Evolutionary conservation across 1,140 invertebrate species (phyloP).

Genomic region (Anastrepha obliqua): DNA sequence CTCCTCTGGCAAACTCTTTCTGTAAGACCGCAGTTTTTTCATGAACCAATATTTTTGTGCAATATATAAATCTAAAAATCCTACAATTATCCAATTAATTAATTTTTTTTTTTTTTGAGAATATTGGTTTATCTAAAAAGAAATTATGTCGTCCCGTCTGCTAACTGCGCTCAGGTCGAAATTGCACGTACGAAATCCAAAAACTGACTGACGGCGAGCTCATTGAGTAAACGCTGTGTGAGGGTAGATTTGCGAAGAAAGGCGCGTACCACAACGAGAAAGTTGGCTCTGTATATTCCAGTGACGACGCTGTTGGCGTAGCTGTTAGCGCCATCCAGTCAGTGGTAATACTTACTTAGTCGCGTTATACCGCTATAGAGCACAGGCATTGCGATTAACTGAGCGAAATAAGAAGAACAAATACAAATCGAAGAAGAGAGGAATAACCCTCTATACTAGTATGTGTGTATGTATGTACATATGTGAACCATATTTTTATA

Average conservation of each 20-base stretch:
- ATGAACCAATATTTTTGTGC: not conserved
- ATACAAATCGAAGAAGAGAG: not conserved
- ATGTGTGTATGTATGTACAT: not conserved
- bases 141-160: not conserved
- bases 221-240: slow-evolving; percentile 56
- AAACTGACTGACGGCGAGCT: slow-evolving; percentile 70
- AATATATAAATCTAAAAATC: not conserved
- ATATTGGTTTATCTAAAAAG: not conserved
- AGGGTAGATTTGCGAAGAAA: slow-evolving; percentile 56
- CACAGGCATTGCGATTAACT: not conserved
- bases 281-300: slow-evolving; percentile 32
- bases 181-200: slow-evolving; percentile 74
- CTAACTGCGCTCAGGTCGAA: slow-evolving; percentile 60
- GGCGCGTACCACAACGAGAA: not conserved
- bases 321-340: not conserved
- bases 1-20: not conserved
- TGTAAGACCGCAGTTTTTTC: not conserved
- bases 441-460: not conserved
- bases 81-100: not conserved
- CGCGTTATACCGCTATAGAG: too few relatives aligned
- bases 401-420: not conserved
- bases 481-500: not conserved
- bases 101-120: too few relatives aligned
- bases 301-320: slow-evolving; percentile 8
- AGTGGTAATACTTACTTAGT: not conserved